Base-by-base conservation (phyloP, 2,888 invertebrate species). In the Colletes collaris region DNA sequence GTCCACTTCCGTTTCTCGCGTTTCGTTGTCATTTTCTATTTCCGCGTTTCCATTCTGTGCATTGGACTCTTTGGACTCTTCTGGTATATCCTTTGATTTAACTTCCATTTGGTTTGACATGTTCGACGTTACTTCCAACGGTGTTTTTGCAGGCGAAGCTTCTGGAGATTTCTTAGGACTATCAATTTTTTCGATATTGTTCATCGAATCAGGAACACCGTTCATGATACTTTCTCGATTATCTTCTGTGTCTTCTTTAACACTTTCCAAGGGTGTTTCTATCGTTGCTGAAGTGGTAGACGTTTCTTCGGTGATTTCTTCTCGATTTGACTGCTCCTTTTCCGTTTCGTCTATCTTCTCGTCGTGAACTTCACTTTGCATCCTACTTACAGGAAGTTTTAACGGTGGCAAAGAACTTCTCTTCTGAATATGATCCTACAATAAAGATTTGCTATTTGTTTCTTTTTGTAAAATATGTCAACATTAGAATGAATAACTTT, bases 321-420 rank as follows among this genome's bases (percentile, higher is more conserved):
- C 77, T 19, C 71, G 58, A 8, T 75, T 79, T 7, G 68, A 71
- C 49, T 82, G 79, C 19, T 82, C 76, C 69, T 84, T 76, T 40
- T 78, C 74, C 6, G 70, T 71, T 11, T 83, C 82, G 5, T 79
- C 71, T 46, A 60, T 67, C 16, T 65, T 78, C 19, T 87, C 87
- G 0, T 66, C 35, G 40, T 58, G 76, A 62, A 70, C 76, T 13
- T 84, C 90, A 16, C 55, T 84, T 6, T 87, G 83, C 11, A 87
- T 76, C 69, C 87, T 88, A 65, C 80, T 82, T n/a, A 86, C 70
- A 13, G 90, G 89, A 68, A 91, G 73, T 71, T 91, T 91, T 13
- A 91, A 74, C 4, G 91, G 91, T 52, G 91, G 91, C 44, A 91
- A 60, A 16, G 90, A 78, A 82, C 82, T 89, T 55, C 83, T 89